phyloP scores from a whole-genome alignment of 2,113 vertebrate species.

The Jaculus jaculus region DNA sequence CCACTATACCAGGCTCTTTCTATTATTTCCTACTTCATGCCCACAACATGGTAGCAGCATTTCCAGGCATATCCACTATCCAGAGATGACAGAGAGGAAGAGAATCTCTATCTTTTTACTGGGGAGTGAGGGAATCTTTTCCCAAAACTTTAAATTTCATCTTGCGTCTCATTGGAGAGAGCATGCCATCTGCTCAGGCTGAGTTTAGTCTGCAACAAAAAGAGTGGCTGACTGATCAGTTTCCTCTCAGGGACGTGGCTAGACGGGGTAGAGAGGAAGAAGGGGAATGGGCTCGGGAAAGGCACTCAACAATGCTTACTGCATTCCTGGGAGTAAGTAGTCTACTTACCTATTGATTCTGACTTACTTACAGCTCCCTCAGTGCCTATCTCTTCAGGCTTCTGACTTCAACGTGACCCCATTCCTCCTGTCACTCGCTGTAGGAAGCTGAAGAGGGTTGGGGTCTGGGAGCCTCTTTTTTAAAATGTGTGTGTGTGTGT shows the following conservation, averaged over 20 bases:
- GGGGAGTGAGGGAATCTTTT: background rate
- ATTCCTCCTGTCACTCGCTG: background rate
- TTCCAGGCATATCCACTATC: background rate
- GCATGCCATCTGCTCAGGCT: background rate
- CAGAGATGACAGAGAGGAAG: background rate
- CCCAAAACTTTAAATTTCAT: background rate
- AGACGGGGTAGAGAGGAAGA: background rate
- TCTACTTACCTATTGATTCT: background rate
- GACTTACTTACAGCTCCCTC: background rate
- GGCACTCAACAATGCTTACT: background rate
- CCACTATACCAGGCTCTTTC: background rate
- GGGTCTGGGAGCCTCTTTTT: background rate
- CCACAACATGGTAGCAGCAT: background rate
- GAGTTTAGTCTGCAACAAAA: background rate
- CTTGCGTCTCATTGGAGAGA: background rate
- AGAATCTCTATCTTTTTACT: background rate
- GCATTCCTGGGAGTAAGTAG: background rate
- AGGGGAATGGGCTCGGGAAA: background rate
- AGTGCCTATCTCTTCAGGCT: background rate
- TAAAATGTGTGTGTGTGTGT: background rate
- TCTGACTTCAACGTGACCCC: slow-evolving; percentile 8
- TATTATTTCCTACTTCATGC: background rate
- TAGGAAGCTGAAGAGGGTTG: background rate
- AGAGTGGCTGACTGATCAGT: background rate
- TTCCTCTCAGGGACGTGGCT: background rate